These are phyloP conservation scores for Gracilinanus agilis DNA, from an alignment of 2,113 vertebrate genomes.

Conservation along the genomic window DNA sequence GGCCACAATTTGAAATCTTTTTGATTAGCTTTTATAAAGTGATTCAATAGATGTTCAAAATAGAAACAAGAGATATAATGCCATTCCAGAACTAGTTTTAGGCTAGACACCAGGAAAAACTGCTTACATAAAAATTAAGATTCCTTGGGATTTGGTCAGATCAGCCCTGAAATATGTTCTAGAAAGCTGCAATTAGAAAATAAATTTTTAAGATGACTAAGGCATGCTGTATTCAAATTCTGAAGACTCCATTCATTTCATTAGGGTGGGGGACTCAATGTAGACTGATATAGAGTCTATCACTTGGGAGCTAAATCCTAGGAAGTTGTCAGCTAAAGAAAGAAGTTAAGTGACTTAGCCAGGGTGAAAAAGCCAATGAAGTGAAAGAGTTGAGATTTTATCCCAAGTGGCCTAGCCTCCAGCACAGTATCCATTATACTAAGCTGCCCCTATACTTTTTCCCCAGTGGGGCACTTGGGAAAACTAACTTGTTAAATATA, in stretches of 20 bases:
- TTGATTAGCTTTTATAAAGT: not conserved
- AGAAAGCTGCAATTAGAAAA: not conserved
- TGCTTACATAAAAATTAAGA: constrained; percentile 7
- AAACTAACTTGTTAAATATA: constrained; percentile 52
- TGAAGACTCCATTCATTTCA: not conserved
- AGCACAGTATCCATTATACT: not conserved
- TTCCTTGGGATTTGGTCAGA: not conserved
- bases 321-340: not conserved
- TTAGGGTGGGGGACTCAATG: no score
- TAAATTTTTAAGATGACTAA: not conserved
- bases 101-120: not conserved
- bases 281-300: not conserved
- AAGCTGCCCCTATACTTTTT: not conserved
- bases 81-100: constrained; percentile 24
- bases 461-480: constrained; percentile 13
- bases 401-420: not conserved
- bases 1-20: not conserved
- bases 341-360: not conserved
- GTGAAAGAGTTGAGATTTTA: not conserved
- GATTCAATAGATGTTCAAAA: constrained; percentile 36
- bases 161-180: constrained; percentile 39
- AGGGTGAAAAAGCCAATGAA: not conserved
- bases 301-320: no score
- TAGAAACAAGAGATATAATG: not conserved
- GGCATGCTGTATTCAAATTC: not conserved